Base-by-base conservation (phyloP, 2,113 vertebrate genomes). In the Fulmarus glacialis region DNA sequence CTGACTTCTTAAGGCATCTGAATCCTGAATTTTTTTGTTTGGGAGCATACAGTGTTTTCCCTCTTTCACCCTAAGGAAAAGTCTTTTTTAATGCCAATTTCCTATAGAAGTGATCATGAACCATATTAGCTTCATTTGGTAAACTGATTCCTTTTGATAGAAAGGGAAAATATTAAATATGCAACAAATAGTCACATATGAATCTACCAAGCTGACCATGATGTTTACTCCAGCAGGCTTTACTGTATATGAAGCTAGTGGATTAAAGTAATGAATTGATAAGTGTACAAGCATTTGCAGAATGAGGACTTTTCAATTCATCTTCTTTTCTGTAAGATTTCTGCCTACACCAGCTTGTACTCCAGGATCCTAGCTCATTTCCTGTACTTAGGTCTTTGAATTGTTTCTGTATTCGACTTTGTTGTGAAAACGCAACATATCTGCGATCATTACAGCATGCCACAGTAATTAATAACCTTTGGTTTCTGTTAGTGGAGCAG, bases 381-480 rank as follows among this genome's bases (percentile, higher is more conserved):
- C 47, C 45, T 86, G 38, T 66, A 43, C 30, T 58, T 75, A 21
- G 26, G 30, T 67, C 26, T 47, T 58, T 29, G 47, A 74, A 68
- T 80, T 72, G 48, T 87, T 90, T 83, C 43, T 89, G 52, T 48
- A 30, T 82, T 97, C 1, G 30, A 80, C 70, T 92, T 94, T 63
- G 59, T 90, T 90, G 45, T 45, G 79, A 91, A 90, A 90, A 80
- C 36, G 82, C 50, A 86, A 72, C 38, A 87, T 81, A 96, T 92
- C 83, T 92, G 58, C 26, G 30, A 40, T 97, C 71, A 52, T 95
- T 97, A 87, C 36, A 77, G 72, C 45, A 40, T 34, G 66, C 63
- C 42, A 15, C 72, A 68, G 85, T 97, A 97, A 97, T 97, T 97
- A 98, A 96, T 91, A 78, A 94, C 75, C 79, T 93, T 90, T 85